These are phyloP conservation scores for Coilia nasus DNA, from an alignment of 2,797 vertebrate genomes.

Conservation along the genomic window DNA sequence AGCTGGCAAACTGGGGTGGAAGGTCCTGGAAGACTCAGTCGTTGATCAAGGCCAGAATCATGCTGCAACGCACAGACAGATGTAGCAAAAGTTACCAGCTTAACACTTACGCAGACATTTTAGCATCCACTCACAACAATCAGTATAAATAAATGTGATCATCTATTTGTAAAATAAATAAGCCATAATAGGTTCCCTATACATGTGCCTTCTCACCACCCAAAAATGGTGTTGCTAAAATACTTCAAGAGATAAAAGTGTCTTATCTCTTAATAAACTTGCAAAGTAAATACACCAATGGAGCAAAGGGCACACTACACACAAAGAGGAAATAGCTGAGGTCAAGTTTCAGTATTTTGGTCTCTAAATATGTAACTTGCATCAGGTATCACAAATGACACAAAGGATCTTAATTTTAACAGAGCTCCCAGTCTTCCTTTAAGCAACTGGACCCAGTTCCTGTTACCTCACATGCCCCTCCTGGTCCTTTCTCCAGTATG, in stretches of 20 bases:
- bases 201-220: neutral
- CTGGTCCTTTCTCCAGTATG: neutral
- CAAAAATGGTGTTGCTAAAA: constrained; percentile 2
- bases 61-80: constrained; percentile 75
- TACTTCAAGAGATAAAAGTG: neutral
- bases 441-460: neutral
- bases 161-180: neutral
- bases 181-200: neutral
- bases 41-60: constrained; percentile 98
- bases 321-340: neutral
- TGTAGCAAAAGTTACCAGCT: neutral
- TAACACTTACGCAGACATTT: neutral
- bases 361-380: neutral
- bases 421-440: neutral
- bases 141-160: neutral
- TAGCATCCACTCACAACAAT: neutral
- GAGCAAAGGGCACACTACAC: neutral
- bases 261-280: neutral
- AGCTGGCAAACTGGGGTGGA: constrained; percentile 63
- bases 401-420: too few species aligned
- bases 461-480: neutral
- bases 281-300: neutral
- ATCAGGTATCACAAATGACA: neutral
- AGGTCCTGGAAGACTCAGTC: constrained; percentile 76
- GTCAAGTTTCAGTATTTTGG: too few species aligned